Evolutionary conservation across 2,797 vertebrate genomes (phyloP).

Genomic region (Lophotriccus pileatus): DNA sequence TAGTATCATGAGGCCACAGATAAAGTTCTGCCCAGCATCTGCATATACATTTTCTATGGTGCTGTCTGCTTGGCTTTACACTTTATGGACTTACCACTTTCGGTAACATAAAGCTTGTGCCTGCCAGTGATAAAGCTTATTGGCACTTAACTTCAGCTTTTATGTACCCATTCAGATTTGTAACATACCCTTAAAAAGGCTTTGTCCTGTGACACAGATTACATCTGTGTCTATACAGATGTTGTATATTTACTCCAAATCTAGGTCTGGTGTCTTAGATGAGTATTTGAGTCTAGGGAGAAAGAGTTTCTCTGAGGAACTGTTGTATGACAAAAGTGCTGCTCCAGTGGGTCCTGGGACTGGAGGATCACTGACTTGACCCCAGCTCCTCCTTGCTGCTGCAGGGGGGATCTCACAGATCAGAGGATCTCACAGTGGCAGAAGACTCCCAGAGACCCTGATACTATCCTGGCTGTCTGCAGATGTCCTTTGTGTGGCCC

Average conservation of each 20-base stretch:
- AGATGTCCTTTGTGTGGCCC: not conserved
- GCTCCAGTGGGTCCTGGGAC: not conserved
- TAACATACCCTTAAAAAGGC: not conserved
- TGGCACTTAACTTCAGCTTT: not conserved
- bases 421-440: not conserved
- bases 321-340: not conserved
- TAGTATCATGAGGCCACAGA: not conserved
- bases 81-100: slow-evolving; percentile 4
- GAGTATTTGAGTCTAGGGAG: not conserved
- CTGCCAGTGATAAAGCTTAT: not conserved
- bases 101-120: not conserved
- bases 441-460: not conserved
- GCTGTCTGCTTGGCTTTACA: not conserved
- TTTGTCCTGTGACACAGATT: not conserved
- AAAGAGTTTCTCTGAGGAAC: not conserved
- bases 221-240: not conserved
- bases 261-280: not conserved
- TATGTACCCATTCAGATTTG: not conserved
- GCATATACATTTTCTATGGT: not conserved
- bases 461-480: not conserved
- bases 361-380: not conserved
- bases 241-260: not conserved
- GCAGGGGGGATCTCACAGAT: not conserved
- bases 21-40: not conserved
- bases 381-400: not conserved